phyloP scores from a whole-genome alignment of 2,797 vertebrate genomes.

The Bradypus variegatus region DNA sequence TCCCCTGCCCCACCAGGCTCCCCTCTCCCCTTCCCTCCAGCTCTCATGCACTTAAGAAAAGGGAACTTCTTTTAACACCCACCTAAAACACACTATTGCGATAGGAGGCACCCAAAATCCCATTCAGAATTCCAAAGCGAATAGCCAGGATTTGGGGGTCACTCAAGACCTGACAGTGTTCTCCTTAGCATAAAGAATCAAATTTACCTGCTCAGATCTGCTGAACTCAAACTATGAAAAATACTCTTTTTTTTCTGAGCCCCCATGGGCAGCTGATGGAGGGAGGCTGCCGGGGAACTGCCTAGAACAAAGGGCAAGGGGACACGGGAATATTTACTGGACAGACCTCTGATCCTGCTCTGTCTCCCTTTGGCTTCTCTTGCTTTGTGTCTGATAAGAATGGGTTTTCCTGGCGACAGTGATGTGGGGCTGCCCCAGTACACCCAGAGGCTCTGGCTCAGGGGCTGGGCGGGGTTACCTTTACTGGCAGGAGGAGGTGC shows the following conservation, averaged over 20 bases:
- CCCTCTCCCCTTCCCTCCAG: not conserved
- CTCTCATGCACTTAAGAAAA: not conserved
- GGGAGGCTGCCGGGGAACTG: not conserved
- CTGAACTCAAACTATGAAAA: not conserved
- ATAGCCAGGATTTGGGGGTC: not conserved
- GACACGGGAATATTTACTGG: not conserved
- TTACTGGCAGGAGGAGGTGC: not conserved
- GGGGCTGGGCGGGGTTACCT: not conserved
- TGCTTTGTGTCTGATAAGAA: not conserved
- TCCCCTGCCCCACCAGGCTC: no score
- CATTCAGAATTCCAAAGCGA: not conserved
- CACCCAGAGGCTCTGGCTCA: not conserved
- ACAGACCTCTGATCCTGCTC: not conserved
- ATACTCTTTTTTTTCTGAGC: not conserved
- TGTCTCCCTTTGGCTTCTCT: not conserved
- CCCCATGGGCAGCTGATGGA: not conserved
- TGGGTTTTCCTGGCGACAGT: not conserved
- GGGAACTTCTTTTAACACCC: not conserved
- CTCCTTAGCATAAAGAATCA: not conserved
- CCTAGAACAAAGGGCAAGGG: not conserved
- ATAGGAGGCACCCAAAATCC: not conserved
- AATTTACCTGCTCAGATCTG: not conserved
- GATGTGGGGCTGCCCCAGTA: not conserved
- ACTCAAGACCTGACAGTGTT: not conserved
- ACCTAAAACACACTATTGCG: not conserved